Conservation (phyloP, 2,888 invertebrate genomes). For the Cosmia pyralina region DNA sequence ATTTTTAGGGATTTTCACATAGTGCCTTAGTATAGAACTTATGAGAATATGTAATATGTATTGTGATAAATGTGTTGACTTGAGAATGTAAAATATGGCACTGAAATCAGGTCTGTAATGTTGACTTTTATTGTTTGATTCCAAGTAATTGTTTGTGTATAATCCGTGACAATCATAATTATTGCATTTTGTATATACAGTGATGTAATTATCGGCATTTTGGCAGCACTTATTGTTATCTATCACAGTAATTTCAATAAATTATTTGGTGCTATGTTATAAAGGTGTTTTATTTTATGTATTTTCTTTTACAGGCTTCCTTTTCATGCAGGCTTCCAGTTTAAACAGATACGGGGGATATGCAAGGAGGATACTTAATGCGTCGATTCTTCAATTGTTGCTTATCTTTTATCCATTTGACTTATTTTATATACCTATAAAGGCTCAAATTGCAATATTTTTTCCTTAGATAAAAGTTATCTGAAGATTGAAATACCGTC, state of each 20-base stretch:
- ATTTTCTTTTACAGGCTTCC: too few species aligned
- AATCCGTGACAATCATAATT: conserved; percentile 46
- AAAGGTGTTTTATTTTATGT: conserved; percentile 66
- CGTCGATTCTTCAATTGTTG: too few species aligned
- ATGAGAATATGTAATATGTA: conserved; percentile 41
- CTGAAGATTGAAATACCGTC: too few species aligned
- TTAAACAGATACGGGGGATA: too few species aligned
- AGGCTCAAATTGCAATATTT: too few species aligned
- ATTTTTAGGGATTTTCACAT: conserved; percentile 54
- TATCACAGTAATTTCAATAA: conserved; percentile 74
- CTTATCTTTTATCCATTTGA: too few species aligned
- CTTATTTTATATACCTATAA: too few species aligned
- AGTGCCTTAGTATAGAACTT: conserved; percentile 62
- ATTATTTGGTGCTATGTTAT: conserved; percentile 87
- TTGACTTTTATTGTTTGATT: conserved; percentile 55
- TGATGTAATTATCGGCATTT: conserved; percentile 61
- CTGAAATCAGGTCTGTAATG: conserved; percentile 54
- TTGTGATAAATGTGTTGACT: conserved; percentile 61
- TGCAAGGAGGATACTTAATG: too few species aligned
- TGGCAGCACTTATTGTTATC: conserved; percentile 66
- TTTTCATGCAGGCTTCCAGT: too few species aligned
- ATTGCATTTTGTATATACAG: conserved; percentile 67
- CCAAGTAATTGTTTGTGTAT: conserved; percentile 45
- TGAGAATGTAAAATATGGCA: conserved; percentile 59
- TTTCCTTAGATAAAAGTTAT: too few species aligned